A percentile compares a stretch with the other conserved stretches of the same genome.
These are phyloP conservation scores for Nephotettix cincticeps DNA, from an alignment of 1,140 invertebrate genomes.

Conservation along the genomic window DNA sequence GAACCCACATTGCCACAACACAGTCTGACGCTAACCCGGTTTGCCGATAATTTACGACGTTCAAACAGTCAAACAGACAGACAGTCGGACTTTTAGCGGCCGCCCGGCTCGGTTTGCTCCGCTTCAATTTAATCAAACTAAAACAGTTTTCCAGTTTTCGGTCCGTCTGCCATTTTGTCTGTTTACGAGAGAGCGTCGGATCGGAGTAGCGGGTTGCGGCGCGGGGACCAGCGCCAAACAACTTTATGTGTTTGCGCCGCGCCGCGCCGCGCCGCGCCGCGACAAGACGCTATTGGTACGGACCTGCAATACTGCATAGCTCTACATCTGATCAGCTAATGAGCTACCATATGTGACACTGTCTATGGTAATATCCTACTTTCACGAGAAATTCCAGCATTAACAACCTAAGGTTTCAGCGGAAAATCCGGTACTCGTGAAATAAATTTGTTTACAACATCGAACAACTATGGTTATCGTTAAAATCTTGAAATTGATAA, in stretches of 20 bases:
- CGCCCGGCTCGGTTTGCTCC: neutral
- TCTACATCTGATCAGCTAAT: too few relatives aligned
- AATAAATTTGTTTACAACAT: too few relatives aligned
- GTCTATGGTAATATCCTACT: too few relatives aligned
- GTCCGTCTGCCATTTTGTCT: slow-evolving; percentile 5
- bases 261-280: too few relatives aligned
- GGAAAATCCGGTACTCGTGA: too few relatives aligned
- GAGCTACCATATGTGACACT: too few relatives aligned
- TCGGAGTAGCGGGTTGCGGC: neutral
- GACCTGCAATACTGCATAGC: too few relatives aligned
- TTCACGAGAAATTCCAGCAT: too few relatives aligned
- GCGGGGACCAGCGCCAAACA: neutral
- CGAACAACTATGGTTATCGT: too few relatives aligned
- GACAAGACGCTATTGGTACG: neutral
- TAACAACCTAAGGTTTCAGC: too few relatives aligned
- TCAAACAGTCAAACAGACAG: slow-evolving; percentile 7
- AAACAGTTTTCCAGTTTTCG: slow-evolving; percentile 18
- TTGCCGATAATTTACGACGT: slow-evolving; percentile 13
- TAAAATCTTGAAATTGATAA: too few relatives aligned
- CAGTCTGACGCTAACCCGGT: neutral
- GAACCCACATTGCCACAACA: too few relatives aligned
- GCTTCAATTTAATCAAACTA: slow-evolving; percentile 22
- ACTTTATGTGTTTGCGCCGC: slow-evolving; percentile 11
- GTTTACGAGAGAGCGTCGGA: slow-evolving; percentile 13
- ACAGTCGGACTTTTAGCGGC: neutral